Conservation (phyloP, 2,888 invertebrate species). For the Cheilosia grossa region DNA sequence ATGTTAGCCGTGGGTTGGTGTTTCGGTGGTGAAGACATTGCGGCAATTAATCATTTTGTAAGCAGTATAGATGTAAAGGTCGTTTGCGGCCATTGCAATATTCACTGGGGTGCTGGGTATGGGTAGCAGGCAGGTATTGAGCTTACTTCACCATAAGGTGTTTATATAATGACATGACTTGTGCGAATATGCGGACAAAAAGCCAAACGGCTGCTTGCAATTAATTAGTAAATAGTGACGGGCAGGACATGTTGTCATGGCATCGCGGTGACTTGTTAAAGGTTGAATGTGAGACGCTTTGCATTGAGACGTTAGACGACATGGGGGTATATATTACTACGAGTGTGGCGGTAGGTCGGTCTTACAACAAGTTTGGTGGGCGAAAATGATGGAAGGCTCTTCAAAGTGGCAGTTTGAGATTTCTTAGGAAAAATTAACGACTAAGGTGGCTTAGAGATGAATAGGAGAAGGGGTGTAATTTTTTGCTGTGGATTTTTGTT, state of each 20-base stretch:
- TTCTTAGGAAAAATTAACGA: too few species aligned
- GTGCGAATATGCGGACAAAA: constrained; percentile 5
- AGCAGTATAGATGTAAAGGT: constrained; percentile 13
- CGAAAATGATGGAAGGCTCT: too few species aligned
- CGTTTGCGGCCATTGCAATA: constrained; percentile 38
- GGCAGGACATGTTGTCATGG: constrained; percentile 51
- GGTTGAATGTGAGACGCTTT: constrained; percentile 11
- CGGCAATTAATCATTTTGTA: constrained; percentile 64
- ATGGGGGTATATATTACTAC: too few species aligned
- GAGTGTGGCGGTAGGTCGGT: too few species aligned
- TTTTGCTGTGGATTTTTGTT: too few species aligned
- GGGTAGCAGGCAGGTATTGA: constrained; percentile 11
- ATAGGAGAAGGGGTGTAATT: too few species aligned
- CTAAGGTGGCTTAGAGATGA: too few species aligned
- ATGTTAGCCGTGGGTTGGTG: constrained; percentile 27
- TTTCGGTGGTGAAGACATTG: constrained; percentile 28
- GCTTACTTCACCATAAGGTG: constrained; percentile 22
- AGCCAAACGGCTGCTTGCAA: constrained; percentile 35
- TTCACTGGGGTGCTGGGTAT: constrained; percentile 5
- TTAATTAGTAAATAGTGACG: constrained; percentile 59
- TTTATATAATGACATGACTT: constrained; percentile 25
- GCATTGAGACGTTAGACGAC: background rate
- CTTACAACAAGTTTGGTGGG: too few species aligned
- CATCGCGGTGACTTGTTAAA: constrained; percentile 29
- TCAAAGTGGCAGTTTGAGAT: too few species aligned